phyloP scores from a whole-genome alignment of 2,113 vertebrate genomes.

The Oncorhynchus mykiss region DNA sequence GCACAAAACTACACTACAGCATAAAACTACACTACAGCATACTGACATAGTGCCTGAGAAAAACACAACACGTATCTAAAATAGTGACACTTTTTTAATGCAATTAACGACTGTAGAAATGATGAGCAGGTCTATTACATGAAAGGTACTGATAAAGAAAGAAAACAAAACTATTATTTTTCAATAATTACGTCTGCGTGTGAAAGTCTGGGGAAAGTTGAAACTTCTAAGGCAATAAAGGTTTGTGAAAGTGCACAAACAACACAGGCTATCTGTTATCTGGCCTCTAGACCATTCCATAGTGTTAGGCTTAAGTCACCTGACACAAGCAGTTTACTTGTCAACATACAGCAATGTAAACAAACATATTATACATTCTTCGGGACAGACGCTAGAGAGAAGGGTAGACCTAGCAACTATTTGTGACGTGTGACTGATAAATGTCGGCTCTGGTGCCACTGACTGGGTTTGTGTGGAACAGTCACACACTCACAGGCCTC shows the following conservation, averaged over 20 bases:
- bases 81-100: no score
- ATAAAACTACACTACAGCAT: not conserved
- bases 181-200: no score
- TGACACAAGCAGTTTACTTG: not conserved
- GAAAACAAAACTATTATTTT: no score
- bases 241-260: no score
- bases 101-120: no score
- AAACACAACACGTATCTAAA: not conserved
- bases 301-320: not conserved
- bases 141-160: not conserved
- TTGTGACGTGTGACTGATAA: not conserved
- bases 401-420: not conserved
- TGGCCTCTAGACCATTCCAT: not conserved
- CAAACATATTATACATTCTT: not conserved
- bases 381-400: not conserved
- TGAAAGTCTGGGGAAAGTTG: no score
- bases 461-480: not conserved
- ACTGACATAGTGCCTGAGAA: not conserved
- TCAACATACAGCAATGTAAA: not conserved
- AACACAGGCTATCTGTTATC: not conserved
- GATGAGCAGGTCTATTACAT: no score
- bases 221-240: no score
- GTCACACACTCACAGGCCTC: not conserved
- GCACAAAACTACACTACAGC: no score
- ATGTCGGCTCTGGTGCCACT: not conserved